phyloP scores from a whole-genome alignment of 1,140 invertebrate genomes.

The Ceratina japonica region DNA sequence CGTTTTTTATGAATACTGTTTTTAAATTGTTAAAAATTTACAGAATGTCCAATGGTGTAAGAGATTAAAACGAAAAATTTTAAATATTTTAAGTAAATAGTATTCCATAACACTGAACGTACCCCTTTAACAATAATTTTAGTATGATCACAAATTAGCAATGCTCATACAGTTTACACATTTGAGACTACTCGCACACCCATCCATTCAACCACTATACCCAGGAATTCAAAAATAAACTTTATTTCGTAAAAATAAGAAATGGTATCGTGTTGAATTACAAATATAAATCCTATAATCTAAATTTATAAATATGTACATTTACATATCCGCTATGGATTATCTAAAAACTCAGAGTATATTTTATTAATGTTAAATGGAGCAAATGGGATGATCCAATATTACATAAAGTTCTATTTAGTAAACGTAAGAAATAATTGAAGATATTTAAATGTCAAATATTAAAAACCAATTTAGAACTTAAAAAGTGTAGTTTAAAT shows the following conservation, averaged over 20 bases:
- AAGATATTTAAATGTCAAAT: neutral
- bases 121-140: slow-evolving; percentile 50
- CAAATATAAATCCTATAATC: slow-evolving; percentile 74
- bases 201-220: slow-evolving; percentile 66
- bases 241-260: slow-evolving; percentile 75
- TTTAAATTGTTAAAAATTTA: slow-evolving; percentile 50
- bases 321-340: slow-evolving; percentile 67
- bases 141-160: slow-evolving; percentile 61
- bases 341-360: slow-evolving; percentile 64
- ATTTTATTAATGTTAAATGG: slow-evolving; percentile 59
- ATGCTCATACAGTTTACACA: slow-evolving; percentile 57
- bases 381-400: slow-evolving; percentile 66
- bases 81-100: slow-evolving; percentile 37
- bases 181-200: slow-evolving; percentile 59
- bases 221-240: slow-evolving; percentile 73
- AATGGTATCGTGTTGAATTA: slow-evolving; percentile 72
- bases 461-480: slow-evolving; percentile 6
- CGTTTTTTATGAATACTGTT: neutral
- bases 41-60: slow-evolving; percentile 33
- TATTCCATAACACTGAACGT: slow-evolving; percentile 24
- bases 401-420: slow-evolving; percentile 32
- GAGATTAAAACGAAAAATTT: slow-evolving; percentile 39
- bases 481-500: slow-evolving; percentile 11
- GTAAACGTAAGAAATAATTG: slow-evolving; percentile 10
- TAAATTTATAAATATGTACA: slow-evolving; percentile 76